phyloP scores from a whole-genome alignment of 2,113 vertebrate species.

The Hemicordylus capensis region DNA sequence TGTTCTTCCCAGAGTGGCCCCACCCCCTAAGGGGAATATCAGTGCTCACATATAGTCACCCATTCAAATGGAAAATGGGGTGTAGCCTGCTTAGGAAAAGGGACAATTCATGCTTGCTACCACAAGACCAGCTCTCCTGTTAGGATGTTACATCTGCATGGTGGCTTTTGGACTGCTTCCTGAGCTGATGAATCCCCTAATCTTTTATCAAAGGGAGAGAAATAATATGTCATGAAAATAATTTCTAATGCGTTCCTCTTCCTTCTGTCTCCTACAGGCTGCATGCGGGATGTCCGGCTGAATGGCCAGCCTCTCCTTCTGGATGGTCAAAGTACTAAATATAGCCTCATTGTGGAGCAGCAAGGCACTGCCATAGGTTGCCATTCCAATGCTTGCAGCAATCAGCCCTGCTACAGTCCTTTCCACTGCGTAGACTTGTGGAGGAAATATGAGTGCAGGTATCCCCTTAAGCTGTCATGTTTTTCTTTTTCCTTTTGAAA shows the following conservation, averaged over 20 bases:
- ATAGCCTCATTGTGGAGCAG: conserved; percentile 74
- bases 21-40: too few species aligned
- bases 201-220: not conserved
- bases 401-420: conserved; percentile 80
- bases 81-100: too few species aligned
- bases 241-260: fast-evolving
- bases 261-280: conserved; percentile 74
- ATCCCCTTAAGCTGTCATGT: not conserved
- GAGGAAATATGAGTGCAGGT: conserved; percentile 92
- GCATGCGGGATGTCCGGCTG: conserved; percentile 85
- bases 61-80: too few species aligned
- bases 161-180: not conserved
- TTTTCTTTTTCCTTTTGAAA: conserved; percentile 33
- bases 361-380: conserved; percentile 80
- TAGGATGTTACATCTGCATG: not conserved
- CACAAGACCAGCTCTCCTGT: too few species aligned
- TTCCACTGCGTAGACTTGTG: conserved; percentile 88
- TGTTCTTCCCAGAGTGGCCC: too few species aligned
- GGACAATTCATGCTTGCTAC: too few species aligned
- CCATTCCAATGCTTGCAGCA: conserved; percentile 83
- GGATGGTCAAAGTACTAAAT: conserved; percentile 78
- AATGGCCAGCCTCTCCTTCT: conserved; percentile 80
- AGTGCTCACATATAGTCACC: too few species aligned
- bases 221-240: not conserved
- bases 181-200: too few species aligned